Base-by-base conservation (phyloP, 2,888 invertebrate species). In the Diplazon laetatorius region DNA sequence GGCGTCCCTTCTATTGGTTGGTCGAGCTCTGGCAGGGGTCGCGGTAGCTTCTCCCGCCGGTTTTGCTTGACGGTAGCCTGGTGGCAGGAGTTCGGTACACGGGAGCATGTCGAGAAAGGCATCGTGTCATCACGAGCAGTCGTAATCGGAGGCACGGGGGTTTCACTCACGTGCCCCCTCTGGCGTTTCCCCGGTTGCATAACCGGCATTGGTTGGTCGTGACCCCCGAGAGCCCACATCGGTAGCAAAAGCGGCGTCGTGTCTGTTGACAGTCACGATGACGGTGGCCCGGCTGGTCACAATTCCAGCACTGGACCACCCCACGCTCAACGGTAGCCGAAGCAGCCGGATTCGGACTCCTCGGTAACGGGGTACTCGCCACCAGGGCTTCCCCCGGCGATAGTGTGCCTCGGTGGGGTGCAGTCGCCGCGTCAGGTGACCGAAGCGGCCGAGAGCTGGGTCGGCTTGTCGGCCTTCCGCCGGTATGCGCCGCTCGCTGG, bases 141-240 rank as follows among this genome's bases (percentile, higher is more conserved):
- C 0, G 4, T 2, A 0, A 0, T 10, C 0, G 4, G 46, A 48
- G 62, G 46, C 35, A 18, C 30, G 62, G 10, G 9, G 10, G 16
- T 2, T 22, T 44, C 25, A 35, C 22, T 22, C 46, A 46, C 60
- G n/a, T 14, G 44, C 60, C 60, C 44, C 60, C 20, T 14, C 14
- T 2, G 14, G n/a, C 60, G 62, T 30, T 63, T 46, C 63, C 69
- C 59, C 12, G 22, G 12, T 59, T 69, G 35, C 57, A 69, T 14
- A 59, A 20, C 0, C 25, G 25, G 14, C 57, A 69, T 4, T 35
- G 55, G 3, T 8, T 18, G 1, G 46, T 59, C 9, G 46, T 46
- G 0, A 16, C 46, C 0, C 69, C 69, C 0, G 69, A 69, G 35
- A 57, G 46, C 9, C 57, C 46, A 14, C 69, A 69, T 0, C 69